phyloP scores from a whole-genome alignment of 1,140 invertebrate species.

The Panonychus citri region DNA sequence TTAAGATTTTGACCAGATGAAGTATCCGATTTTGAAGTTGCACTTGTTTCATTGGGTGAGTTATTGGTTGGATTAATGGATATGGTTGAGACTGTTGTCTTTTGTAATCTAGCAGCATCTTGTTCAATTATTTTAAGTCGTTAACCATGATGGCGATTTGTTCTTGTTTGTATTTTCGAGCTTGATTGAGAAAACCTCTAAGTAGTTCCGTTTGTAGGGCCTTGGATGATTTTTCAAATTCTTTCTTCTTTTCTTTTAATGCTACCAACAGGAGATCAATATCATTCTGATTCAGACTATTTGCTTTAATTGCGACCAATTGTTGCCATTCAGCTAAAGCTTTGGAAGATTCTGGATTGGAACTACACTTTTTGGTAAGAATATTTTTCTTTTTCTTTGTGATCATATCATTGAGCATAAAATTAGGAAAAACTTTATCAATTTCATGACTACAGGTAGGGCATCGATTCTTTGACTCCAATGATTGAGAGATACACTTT shows the following conservation, averaged over 20 bases:
- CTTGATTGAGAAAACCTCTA: slow-evolving; percentile 56
- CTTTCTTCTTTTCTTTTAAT: slow-evolving; percentile 46
- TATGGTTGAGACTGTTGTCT: not conserved
- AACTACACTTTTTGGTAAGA: not conserved
- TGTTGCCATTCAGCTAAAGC: slow-evolving; percentile 8
- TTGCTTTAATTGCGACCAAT: slow-evolving; percentile 17
- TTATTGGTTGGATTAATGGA: not conserved
- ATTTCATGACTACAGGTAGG: slow-evolving; percentile 59
- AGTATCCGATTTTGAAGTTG: not conserved
- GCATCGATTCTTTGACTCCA: slow-evolving; percentile 52
- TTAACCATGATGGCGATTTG: slow-evolving; percentile 15
- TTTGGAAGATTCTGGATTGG: not conserved
- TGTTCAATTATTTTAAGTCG: slow-evolving; percentile 16
- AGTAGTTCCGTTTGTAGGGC: slow-evolving; percentile 51
- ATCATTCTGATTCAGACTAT: slow-evolving; percentile 42
- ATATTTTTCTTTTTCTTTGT: slow-evolving; percentile 36
- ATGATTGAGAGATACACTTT: slow-evolving; percentile 47
- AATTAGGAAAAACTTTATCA: slow-evolving; percentile 61
- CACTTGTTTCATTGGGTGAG: not conserved
- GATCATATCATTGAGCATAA: slow-evolving; percentile 57
- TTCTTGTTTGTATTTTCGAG: slow-evolving; percentile 47
- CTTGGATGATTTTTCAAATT: slow-evolving; percentile 37
- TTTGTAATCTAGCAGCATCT: slow-evolving; percentile 12
- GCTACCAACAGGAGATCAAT: slow-evolving; percentile 58
- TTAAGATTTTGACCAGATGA: not conserved